phyloP scores from a whole-genome alignment of 2,797 vertebrate species.

The Odontamblyopus rebecca region DNA sequence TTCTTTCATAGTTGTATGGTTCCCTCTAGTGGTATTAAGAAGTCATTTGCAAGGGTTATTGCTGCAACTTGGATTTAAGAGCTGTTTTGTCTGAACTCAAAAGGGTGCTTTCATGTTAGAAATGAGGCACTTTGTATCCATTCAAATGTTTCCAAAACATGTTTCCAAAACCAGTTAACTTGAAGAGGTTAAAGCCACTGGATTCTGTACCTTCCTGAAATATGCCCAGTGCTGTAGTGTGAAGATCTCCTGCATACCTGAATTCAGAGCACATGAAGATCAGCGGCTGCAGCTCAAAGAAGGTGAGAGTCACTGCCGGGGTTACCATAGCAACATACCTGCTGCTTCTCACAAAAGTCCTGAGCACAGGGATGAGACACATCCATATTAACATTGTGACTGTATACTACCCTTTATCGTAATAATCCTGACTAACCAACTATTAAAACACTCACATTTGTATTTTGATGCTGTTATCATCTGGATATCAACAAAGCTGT shows the following conservation, averaged over 20 bases:
- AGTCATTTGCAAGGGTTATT: background rate
- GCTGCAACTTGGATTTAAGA: background rate
- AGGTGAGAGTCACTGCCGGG: constrained; percentile 55
- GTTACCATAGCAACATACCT: constrained; percentile 76
- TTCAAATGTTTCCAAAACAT: too few relatives aligned
- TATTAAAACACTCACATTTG: too few relatives aligned
- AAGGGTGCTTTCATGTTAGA: background rate
- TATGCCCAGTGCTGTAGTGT: background rate
- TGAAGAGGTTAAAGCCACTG: background rate
- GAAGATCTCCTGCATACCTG: background rate
- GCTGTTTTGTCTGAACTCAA: background rate
- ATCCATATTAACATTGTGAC: constrained; percentile 22
- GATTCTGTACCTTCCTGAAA: background rate
- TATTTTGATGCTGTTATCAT: too few relatives aligned
- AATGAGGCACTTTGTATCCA: background rate
- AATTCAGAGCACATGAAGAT: constrained; percentile 24
- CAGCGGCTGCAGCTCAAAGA: constrained; percentile 31
- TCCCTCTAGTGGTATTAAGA: constrained; percentile 2
- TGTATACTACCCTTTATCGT: background rate
- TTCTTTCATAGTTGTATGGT: background rate
- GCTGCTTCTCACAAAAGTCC: constrained; percentile 64
- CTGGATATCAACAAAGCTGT: too few relatives aligned
- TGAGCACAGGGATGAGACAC: constrained; percentile 38
- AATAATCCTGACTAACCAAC: too few relatives aligned
- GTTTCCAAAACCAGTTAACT: background rate